Evolutionary conservation across 2,797 vertebrate genomes (phyloP).

Genomic region (Lepilemur septentrionalis): DNA sequence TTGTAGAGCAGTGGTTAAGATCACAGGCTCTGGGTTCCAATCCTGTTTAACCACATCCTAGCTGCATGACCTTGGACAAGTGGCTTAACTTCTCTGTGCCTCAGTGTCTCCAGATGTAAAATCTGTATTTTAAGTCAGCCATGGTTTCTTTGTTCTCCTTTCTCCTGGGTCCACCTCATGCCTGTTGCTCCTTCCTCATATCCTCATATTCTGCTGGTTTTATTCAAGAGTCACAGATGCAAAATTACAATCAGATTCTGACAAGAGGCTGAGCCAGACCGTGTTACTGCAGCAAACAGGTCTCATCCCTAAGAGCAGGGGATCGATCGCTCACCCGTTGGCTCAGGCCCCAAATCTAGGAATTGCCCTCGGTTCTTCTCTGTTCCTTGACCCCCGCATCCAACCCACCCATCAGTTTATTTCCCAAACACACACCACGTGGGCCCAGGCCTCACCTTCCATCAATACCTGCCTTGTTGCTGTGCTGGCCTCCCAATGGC

Average conservation of each 20-base stretch:
- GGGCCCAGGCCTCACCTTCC: rapidly evolving
- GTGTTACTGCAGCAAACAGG: rapidly evolving
- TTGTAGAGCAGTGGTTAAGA: background rate
- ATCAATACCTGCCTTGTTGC: rapidly evolving
- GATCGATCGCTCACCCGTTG: rapidly evolving
- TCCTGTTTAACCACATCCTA: background rate
- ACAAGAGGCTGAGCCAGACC: rapidly evolving
- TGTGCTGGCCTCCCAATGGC: rapidly evolving
- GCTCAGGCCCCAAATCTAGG: background rate
- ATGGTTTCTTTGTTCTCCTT: background rate
- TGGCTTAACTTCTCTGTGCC: background rate
- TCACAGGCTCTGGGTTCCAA: background rate
- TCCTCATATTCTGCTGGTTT: background rate
- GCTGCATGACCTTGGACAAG: background rate
- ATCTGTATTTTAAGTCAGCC: background rate
- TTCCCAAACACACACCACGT: no score
- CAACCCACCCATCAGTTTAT: rapidly evolving
- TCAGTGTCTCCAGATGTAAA: background rate
- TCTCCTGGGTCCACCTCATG: background rate
- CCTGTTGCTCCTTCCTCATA: rapidly evolving
- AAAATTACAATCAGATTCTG: background rate
- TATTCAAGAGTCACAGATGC: background rate
- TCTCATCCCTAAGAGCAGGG: background rate
- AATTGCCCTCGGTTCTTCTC: no score
- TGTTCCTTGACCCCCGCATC: background rate